Base-by-base conservation (phyloP, 2,113 vertebrate species). In the Balaenoptera acutorostrata region DNA sequence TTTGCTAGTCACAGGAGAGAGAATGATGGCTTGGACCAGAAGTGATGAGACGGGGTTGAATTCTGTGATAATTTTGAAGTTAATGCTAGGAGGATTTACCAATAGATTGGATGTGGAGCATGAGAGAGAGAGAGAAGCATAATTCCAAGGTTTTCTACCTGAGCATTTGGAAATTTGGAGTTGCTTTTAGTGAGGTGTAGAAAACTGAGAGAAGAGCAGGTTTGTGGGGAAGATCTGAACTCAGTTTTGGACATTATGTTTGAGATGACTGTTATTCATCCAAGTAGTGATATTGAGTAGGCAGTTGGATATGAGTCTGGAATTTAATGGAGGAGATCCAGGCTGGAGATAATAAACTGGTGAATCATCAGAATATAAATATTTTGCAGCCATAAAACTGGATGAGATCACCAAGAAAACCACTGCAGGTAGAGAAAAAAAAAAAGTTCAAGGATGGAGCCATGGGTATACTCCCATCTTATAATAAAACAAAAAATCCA, bases 31-130 rank as follows among this genome's bases (percentile, higher is more conserved):
- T 80, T 82, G 52, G 66, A 75, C n/a, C 8, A 83, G 66, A 29
- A 77, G 44, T 39, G 59, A 55, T 94, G 52, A 97, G 52, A 71
- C 71, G 12, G 59, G 39, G 0, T 46, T 83, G 83, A 63, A 71
- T 39, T 88, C 61, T 83, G 88, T 75, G 33, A 27, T n/a, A 55
- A 20, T 89, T 95, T 95, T 95, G 25, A 95, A 96, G 77, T 57
- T 93, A 36, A 64, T 78, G n/a, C n/a, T 82, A 6, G 29, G 36
- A 52, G 21, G 41, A 69, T 91, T 89, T 87, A 82, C n/a, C 7
- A 25, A 64, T 36, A 93, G 85, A 72, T 75, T 87, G 29, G 18
- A 69, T 87, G 29, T 68, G 8, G 74, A 78, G 9, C 2, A 13
- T n/a, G 20, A 33, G 36, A 52, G 8, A 75, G 69, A 44, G 55